Conservation (phyloP, 1,140 invertebrate genomes). For the Sycobia sp. region DNA sequence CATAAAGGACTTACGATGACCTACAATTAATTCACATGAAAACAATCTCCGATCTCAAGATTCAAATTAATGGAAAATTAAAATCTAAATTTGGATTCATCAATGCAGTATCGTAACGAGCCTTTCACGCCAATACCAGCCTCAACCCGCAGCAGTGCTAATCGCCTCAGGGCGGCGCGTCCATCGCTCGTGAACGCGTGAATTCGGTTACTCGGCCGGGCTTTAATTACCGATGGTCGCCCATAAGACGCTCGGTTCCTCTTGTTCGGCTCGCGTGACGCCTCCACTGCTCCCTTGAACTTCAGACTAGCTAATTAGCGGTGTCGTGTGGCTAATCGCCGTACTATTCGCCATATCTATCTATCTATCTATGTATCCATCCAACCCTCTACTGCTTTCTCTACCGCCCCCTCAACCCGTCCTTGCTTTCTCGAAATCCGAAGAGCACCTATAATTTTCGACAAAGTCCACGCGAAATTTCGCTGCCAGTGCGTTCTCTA, state of each 20-base stretch:
- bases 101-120: too few species aligned
- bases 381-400: not conserved
- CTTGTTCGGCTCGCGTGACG: slow-evolving; percentile 14
- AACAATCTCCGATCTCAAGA: too few species aligned
- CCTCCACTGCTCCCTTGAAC: slow-evolving; percentile 30
- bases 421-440: slow-evolving; percentile 31
- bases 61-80: too few species aligned
- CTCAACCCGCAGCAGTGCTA: too few species aligned
- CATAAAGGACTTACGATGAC: too few species aligned
- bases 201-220: not conserved
- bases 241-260: not conserved
- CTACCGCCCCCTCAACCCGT: not conserved
- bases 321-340: slow-evolving; percentile 34
- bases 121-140: too few species aligned
- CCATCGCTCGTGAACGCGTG: too few species aligned
- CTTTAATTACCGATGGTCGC: slow-evolving; percentile 23
- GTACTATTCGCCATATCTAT: slow-evolving; percentile 24
- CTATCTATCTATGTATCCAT: too few species aligned
- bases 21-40: too few species aligned
- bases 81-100: too few species aligned
- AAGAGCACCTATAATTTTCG: slow-evolving; percentile 27
- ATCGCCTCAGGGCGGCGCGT: too few species aligned
- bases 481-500: slow-evolving; percentile 3
- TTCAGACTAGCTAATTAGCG: slow-evolving; percentile 32
- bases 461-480: not conserved